Base-by-base conservation (phyloP, 2,797 vertebrate genomes). In the Columba guinea region DNA sequence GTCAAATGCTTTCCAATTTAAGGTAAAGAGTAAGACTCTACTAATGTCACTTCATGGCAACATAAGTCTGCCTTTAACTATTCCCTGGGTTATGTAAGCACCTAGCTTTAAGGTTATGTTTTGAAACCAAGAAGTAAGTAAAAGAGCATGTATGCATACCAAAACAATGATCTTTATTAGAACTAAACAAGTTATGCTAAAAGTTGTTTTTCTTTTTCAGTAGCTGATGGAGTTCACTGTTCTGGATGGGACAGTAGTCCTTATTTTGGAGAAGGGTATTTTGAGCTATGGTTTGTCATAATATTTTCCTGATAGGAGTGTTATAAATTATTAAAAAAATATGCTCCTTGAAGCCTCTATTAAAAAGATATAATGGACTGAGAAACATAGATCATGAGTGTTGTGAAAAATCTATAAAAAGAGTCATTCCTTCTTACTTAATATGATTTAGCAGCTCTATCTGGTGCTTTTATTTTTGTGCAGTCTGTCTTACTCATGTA, bases 201-300 rank as follows among this genome's bases (percentile, higher is more conserved):
- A 24, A 85, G 49, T 83, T 79, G 68, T 68, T 75, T 92, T 90
- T 77, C 39, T 88, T 59, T 32, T 48, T 27, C 59, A 53, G 35
- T 39, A 92, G 83, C 53, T 79, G 60, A 39, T 77, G 52, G 39
- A 49, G 58, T 93, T 81, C 48, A 55, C 55, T 95, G 35, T 90
- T 94, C 84, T 75, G 75, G 60, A 73, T 89, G 39, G 51, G 48
- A 71, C 39, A 90, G 41, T 83, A 70, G 12, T 91, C 41, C 58
- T 59, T 94, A 53, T 95, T 94, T 89, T 96, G n/a, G 63, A 97
- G 65, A 95, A 90, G 65, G n/a, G 5, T 52, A 65, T 93, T 97
- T 95, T 96, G 64, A 95, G 41, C 88, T 87, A 59, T 84, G 73
- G 51, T 96, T 82, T 74, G 58, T 93, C 70, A 78, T 46, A 91